Evolutionary conservation across 2,113 vertebrate genomes (phyloP).

Genomic region (Dicerorhinus sumatrensis): DNA sequence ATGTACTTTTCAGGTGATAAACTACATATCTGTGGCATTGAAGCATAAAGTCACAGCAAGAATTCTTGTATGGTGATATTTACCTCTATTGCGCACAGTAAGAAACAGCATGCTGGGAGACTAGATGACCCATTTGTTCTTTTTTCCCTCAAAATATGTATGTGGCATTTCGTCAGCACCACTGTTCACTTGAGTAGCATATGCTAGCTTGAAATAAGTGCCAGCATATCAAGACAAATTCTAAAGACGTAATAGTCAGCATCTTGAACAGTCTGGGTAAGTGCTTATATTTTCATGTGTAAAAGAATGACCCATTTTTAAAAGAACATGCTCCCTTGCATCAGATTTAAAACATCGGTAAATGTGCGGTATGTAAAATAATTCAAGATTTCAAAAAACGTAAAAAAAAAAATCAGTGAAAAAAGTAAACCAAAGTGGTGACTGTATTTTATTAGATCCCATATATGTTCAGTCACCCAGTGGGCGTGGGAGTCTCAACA

Average conservation of each 20-base stretch:
- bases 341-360: not conserved
- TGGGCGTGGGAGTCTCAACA: not conserved
- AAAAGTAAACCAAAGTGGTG: not conserved
- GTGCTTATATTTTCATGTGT: not conserved
- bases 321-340: not conserved
- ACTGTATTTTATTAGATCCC: not conserved
- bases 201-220: conserved; percentile 16
- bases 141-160: not conserved
- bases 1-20: not conserved
- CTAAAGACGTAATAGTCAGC: not conserved
- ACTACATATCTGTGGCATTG: not conserved
- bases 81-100: not conserved
- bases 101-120: not conserved
- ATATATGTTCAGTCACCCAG: not conserved
- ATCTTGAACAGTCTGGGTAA: not conserved
- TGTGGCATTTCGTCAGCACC: not conserved
- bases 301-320: not conserved
- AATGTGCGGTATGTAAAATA: not conserved
- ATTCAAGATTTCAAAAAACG: not conserved
- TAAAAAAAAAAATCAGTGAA: not conserved
- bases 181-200: not conserved
- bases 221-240: not conserved
- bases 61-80: not conserved
- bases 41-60: conserved; percentile 33
- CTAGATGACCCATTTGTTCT: not conserved